A percentile compares a stretch with the other conserved stretches of the same genome.
These are phyloP conservation scores for Paramacrobiotus metropolitanus DNA, from an alignment of 1,140 invertebrate species.

Conservation along the genomic window DNA sequence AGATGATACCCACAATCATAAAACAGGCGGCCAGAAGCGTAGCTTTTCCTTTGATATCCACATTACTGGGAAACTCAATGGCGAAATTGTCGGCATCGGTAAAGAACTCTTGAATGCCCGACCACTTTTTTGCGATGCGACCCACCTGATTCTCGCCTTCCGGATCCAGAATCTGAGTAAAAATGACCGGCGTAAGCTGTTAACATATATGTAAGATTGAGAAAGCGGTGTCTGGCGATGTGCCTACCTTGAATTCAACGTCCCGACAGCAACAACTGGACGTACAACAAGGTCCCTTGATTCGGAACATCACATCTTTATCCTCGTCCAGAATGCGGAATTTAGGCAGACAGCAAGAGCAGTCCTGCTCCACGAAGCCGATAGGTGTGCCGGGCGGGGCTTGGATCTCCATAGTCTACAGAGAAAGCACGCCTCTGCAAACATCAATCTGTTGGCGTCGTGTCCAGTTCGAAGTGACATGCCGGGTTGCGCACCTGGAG, in stretches of 20 bases:
- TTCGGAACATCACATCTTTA: slow-evolving; percentile 17
- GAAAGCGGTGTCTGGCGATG: no score
- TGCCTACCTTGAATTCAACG: slow-evolving; percentile 13
- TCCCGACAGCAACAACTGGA: slow-evolving; percentile 19
- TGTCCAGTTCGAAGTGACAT: not conserved
- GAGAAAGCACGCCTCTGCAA: not conserved
- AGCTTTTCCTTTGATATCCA: slow-evolving; percentile 57
- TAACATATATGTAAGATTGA: no score
- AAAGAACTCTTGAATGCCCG: slow-evolving; percentile 42
- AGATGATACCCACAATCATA: slow-evolving; percentile 22
- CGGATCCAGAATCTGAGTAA: not conserved
- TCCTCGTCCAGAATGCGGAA: slow-evolving; percentile 19
- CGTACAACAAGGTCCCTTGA: slow-evolving; percentile 21
- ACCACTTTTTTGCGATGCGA: slow-evolving; percentile 50
- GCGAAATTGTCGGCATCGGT: slow-evolving; percentile 53
- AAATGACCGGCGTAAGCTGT: no score
- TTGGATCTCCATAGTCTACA: not conserved
- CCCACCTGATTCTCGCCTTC: slow-evolving; percentile 29
- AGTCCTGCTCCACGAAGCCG: slow-evolving; percentile 19
- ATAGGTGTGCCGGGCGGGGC: not conserved
- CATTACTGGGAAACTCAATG: slow-evolving; percentile 48
- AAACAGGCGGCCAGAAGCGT: slow-evolving; percentile 41
- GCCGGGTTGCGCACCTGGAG: slow-evolving; percentile 35
- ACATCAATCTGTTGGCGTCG: no score
- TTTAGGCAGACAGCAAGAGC: slow-evolving; percentile 18